A percentile compares a stretch with the other conserved stretches of the same genome.
Conservation (phyloP, 2,888 invertebrate species). For the Osmoderma eremita region DNA sequence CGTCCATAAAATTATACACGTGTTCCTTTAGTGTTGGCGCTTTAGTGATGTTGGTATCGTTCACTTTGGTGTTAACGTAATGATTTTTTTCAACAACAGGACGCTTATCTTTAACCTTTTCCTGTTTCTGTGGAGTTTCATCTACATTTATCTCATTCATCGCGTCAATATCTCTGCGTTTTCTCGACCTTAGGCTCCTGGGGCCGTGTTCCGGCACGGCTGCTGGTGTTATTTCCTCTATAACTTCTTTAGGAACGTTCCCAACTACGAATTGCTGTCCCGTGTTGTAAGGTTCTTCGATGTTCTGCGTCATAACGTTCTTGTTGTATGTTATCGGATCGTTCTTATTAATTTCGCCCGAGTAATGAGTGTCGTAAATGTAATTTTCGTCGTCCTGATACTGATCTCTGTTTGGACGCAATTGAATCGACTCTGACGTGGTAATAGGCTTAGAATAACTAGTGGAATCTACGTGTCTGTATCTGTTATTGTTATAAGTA, state of each 20-base stretch:
- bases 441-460: slow-evolving; percentile 50
- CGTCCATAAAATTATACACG: slow-evolving; percentile 66
- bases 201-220: slow-evolving; percentile 76
- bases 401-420: slow-evolving; percentile 46
- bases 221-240: slow-evolving; percentile 68
- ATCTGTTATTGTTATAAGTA: slow-evolving; percentile 49
- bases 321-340: slow-evolving; percentile 44
- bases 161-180: slow-evolving; percentile 45
- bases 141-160: slow-evolving; percentile 55
- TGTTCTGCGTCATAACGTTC: slow-evolving; percentile 45
- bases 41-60: slow-evolving; percentile 43
- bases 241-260: slow-evolving; percentile 70
- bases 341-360: slow-evolving; percentile 30
- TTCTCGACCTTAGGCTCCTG: slow-evolving; percentile 59
- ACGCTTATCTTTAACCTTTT: slow-evolving; percentile 55
- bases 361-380: slow-evolving; percentile 31
- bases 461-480: slow-evolving; percentile 53
- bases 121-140: slow-evolving; percentile 37
- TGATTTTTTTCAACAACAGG: not conserved
- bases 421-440: slow-evolving; percentile 54
- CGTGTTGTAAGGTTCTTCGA: slow-evolving; percentile 51
- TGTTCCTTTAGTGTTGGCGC: no score
- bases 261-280: slow-evolving; percentile 73
- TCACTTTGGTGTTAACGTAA: slow-evolving; percentile 40
- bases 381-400: slow-evolving; percentile 45